Percentiles rank a stretch among this genome's conserved stretches.
These are phyloP conservation scores for Sarcophaga peregrina DNA, from an alignment of 1,140 invertebrate species.

Conservation along the genomic window DNA sequence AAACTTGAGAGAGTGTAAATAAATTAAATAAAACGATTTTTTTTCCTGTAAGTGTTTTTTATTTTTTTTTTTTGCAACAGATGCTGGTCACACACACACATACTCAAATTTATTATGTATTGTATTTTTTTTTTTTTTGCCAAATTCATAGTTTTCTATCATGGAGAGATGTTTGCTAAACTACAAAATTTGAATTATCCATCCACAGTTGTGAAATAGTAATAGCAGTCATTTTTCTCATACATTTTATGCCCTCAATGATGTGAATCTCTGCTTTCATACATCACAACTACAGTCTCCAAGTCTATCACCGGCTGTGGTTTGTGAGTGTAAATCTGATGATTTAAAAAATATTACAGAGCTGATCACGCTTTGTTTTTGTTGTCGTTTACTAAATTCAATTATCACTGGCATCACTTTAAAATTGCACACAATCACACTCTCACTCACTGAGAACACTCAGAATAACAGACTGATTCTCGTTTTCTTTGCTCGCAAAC, in stretches of 20 bases:
- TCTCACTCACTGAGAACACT: not conserved
- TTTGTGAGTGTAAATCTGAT: constrained; percentile 8
- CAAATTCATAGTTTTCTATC: not conserved
- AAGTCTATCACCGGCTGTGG: not conserved
- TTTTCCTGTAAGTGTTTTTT: not conserved
- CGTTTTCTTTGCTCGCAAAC: not conserved
- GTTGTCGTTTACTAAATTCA: constrained; percentile 37
- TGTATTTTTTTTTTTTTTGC: not conserved
- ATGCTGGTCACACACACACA: too few species aligned
- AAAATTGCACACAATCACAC: not conserved
- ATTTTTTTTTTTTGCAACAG: too few species aligned
- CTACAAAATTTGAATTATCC: not conserved
- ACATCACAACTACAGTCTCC: too few species aligned
- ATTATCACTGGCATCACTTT: constrained; percentile 38
- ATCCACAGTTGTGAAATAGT: not conserved
- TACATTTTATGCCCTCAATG: too few species aligned
- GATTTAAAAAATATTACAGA: constrained; percentile 13
- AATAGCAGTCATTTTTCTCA: not conserved
- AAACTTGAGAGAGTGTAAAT: constrained; percentile 1
- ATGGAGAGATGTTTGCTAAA: not conserved
- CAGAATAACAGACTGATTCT: not conserved
- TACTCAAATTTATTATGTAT: too few species aligned
- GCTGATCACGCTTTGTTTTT: constrained; percentile 26
- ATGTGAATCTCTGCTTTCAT: too few species aligned
- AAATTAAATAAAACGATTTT: not conserved